Base-by-base conservation (phyloP, 2,797 vertebrate genomes). In the Falco novaeseelandiae region DNA sequence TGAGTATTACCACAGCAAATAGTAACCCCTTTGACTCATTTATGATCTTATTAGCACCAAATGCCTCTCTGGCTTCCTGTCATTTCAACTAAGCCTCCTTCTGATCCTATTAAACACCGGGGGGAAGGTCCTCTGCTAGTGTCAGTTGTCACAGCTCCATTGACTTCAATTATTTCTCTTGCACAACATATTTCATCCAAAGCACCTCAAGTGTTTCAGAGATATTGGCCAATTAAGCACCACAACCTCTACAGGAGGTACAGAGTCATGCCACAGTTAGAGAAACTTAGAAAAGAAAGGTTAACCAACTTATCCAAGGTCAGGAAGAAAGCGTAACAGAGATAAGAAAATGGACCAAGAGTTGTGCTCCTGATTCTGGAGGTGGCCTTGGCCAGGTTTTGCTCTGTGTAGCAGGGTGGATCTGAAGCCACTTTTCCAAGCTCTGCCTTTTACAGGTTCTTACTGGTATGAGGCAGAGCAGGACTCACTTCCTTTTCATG, bases 161-260 rank as follows among this genome's bases (percentile, higher is more conserved):
- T 96, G 92, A 92, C 89, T 97, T 94, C 81, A 93, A 66, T 96
- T 94, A 95, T 85, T 96, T 91, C 74, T 78, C 72, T 95, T 93
- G 69, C 32, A 82, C 49, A 77, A 80, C 12, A 29, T 95, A 94
- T 94, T 97, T 93, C 74, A 93, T 97, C 93, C 32, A 83, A 76
- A 91, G 72, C 86, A 81, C 92, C 95, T 96, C 66, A 83, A 88
- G 36, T 85, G 51, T 95, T 91, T 95, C 93, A 90, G 79, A 84
- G 76, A 95, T 85, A 95, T 57, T 89, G 95, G 80, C 72, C 96
- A 94, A 77, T 97, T 96, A 96, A 97, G 92, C 80, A 83, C 76
- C 72, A 89, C 93, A 94, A 97, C 87, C 94, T 94, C 91, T 91
- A 36, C 22, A 12, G 61, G 65, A 97, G 61, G 52, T 83, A 84